Evolutionary conservation across 2,888 invertebrate species (phyloP).

Genomic region (Zhengitettix transpicula): DNA sequence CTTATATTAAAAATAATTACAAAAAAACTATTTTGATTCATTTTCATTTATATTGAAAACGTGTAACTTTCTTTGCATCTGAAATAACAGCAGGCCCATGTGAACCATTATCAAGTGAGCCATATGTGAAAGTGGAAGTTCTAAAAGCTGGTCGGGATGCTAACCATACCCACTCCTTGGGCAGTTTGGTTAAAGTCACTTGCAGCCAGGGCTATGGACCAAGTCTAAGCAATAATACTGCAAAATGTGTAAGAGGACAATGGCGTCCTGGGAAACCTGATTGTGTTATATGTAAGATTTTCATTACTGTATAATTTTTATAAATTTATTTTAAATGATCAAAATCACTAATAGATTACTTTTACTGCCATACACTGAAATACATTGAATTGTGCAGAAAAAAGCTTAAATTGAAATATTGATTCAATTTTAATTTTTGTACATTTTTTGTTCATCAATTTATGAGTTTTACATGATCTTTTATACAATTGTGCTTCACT

Average conservation of each 20-base stretch:
- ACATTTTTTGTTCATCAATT: neutral
- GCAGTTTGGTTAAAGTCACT: constrained; percentile 55
- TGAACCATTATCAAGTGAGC: constrained; percentile 44
- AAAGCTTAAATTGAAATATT: too few relatives aligned
- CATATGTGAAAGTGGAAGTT: constrained; percentile 50
- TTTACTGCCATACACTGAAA: too few relatives aligned
- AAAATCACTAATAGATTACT: too few relatives aligned
- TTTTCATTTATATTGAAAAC: too few relatives aligned
- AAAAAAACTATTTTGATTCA: too few relatives aligned
- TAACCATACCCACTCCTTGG: constrained; percentile 55
- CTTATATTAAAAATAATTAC: too few relatives aligned
- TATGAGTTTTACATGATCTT: neutral
- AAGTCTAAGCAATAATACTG: constrained; percentile 58
- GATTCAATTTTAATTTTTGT: neutral
- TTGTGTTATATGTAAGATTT: constrained; percentile 55
- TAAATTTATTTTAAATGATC: too few relatives aligned
- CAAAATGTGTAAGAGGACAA: constrained; percentile 64
- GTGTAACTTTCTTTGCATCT: too few relatives aligned
- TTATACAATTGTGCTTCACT: neutral
- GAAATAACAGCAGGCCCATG: constrained; percentile 33
- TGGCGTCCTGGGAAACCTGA: constrained; percentile 72
- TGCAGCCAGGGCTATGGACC: constrained; percentile 63
- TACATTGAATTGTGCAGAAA: too few relatives aligned
- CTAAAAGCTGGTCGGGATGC: constrained; percentile 53
- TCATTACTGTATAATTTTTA: neutral